Conservation (phyloP, 2,113 vertebrate species). For the Ahaetulla prasina region DNA sequence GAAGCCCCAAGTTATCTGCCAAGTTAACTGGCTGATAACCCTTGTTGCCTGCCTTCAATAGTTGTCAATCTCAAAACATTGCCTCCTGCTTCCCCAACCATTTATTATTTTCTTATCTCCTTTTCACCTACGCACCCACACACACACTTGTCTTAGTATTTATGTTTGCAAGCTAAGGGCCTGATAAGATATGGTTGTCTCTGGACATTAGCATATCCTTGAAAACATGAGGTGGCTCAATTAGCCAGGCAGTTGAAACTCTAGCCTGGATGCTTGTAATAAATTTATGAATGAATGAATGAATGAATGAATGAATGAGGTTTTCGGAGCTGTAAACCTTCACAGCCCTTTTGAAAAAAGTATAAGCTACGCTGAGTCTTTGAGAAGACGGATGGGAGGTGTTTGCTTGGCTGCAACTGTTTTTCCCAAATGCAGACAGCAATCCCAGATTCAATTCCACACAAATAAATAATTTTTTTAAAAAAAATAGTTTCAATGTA, state of each 20-base stretch:
- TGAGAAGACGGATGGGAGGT: not conserved
- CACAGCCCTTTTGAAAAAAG: not conserved
- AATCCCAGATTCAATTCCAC: not conserved
- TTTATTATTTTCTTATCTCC: not conserved
- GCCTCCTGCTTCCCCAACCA: not conserved
- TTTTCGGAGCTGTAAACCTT: not conserved
- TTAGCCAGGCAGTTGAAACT: not conserved
- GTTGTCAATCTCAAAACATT: not conserved
- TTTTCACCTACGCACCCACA: not conserved
- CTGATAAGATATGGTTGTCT: not conserved
- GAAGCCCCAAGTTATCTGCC: not conserved
- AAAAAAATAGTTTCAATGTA: not conserved
- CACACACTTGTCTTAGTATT: not conserved
- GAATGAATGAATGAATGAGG: no score
- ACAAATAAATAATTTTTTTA: not conserved
- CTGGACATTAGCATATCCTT: not conserved
- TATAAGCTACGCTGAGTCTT: not conserved
- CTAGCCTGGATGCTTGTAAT: not conserved
- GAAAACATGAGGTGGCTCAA: not conserved
- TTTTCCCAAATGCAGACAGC: not conserved
- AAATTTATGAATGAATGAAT: not conserved
- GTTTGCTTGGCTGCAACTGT: not conserved
- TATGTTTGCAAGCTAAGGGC: not conserved
- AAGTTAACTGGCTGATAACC: not conserved
- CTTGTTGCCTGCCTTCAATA: not conserved